These are phyloP conservation scores for Eleginops maclovinus DNA, from an alignment of 2,113 vertebrate genomes.

Conservation along the genomic window DNA sequence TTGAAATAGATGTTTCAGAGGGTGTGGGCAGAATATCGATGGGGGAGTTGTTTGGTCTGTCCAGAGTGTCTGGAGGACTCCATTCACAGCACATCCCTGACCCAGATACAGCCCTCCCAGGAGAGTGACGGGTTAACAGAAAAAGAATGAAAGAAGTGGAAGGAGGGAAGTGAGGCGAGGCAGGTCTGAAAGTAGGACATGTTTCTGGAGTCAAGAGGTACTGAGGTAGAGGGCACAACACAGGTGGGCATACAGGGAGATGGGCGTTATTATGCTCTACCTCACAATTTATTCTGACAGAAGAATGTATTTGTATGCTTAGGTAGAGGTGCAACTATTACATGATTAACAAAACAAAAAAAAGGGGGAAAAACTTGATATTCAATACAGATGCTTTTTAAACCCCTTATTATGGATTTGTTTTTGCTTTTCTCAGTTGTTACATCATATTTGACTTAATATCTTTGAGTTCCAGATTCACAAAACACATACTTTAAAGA, in stretches of 20 bases:
- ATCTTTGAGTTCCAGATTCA: too few relatives aligned
- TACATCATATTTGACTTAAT: too few relatives aligned
- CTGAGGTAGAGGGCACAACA: constrained; percentile 46
- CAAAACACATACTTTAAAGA: too few relatives aligned
- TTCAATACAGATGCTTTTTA: too few relatives aligned
- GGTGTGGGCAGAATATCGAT: constrained; percentile 72
- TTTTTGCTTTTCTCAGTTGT: too few relatives aligned
- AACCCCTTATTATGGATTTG: too few relatives aligned
- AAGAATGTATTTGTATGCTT: background rate
- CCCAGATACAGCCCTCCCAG: constrained; percentile 78
- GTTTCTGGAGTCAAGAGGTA: constrained; percentile 71
- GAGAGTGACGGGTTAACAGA: constrained; percentile 59
- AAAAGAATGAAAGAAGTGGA: constrained; percentile 69
- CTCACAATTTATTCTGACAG: constrained; percentile 17
- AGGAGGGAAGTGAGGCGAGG: constrained; percentile 58
- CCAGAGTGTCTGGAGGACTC: constrained; percentile 67
- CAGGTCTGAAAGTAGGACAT: constrained; percentile 73
- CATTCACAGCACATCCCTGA: constrained; percentile 79
- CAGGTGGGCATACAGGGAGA: constrained; percentile 35
- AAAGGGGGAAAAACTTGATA: too few relatives aligned
- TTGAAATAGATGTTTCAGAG: constrained; percentile 68
- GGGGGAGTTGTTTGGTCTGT: constrained; percentile 54
- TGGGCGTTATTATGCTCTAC: constrained; percentile 18
- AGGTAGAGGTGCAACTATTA: too few relatives aligned
- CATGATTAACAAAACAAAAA: too few relatives aligned